phyloP scores from a whole-genome alignment of 2,797 vertebrate species.

The Lindbergichthys nudifrons region DNA sequence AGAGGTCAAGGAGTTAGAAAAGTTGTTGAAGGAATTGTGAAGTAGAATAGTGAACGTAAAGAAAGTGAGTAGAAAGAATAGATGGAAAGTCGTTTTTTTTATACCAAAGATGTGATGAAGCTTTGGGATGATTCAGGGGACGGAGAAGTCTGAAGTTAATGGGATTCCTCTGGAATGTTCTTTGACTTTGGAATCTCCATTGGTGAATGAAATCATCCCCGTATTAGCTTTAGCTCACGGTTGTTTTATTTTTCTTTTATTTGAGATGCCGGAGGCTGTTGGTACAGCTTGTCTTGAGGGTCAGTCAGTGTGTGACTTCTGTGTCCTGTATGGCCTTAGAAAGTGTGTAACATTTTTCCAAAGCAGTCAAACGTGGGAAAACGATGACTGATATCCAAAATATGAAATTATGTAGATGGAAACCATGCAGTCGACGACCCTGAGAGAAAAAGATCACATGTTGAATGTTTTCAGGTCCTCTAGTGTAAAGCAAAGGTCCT shows the following conservation, averaged over 20 bases:
- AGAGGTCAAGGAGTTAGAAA: conserved; percentile 45
- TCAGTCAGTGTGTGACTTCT: conserved; percentile 42
- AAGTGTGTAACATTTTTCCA: conserved; percentile 51
- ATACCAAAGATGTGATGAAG: conserved; percentile 74
- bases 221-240: conserved; percentile 45
- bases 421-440: conserved; percentile 56
- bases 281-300: conserved; percentile 65
- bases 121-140: conserved; percentile 51
- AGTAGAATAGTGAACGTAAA: conserved; percentile 71
- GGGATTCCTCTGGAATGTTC: conserved; percentile 29
- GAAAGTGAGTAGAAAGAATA: conserved; percentile 74
- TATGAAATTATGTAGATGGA: conserved; percentile 65
- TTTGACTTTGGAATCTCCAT: conserved; percentile 54
- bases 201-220: conserved; percentile 60
- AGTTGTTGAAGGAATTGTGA: conserved; percentile 55
- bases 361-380: conserved; percentile 49
- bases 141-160: conserved; percentile 24
- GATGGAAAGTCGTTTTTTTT: conserved; percentile 60
- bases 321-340: conserved; percentile 40
- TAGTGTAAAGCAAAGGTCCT: conserved; percentile 78
- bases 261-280: conserved; percentile 65
- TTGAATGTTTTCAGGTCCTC: conserved; percentile 75
- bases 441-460: conserved; percentile 46
- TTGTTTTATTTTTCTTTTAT: conserved; percentile 55
- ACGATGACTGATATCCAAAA: conserved; percentile 58